A percentile compares a stretch with the other conserved stretches of the same genome.
These are phyloP conservation scores for Patella pellucida DNA, from an alignment of 2,888 invertebrate genomes.

Conservation along the genomic window DNA sequence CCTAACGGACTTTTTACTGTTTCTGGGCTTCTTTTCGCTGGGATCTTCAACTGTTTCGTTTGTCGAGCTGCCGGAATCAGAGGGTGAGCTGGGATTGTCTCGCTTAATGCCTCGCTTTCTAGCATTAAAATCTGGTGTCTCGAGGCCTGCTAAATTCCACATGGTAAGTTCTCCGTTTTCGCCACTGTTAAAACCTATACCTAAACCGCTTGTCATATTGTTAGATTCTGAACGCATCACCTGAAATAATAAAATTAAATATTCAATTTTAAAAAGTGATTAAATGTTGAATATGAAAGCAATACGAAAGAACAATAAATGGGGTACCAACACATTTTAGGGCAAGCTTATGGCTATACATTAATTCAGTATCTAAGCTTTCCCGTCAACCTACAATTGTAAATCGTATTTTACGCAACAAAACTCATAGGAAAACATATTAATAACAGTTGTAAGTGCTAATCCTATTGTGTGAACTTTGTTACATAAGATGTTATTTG, in stretches of 20 bases:
- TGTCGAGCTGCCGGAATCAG: slow-evolving; percentile 64
- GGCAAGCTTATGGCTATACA: too few relatives aligned
- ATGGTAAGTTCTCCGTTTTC: slow-evolving; percentile 46
- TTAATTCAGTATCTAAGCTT: too few relatives aligned
- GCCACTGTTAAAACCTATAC: slow-evolving; percentile 46
- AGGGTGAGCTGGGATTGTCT: slow-evolving; percentile 60
- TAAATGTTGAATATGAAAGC: too few relatives aligned
- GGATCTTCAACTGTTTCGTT: slow-evolving; percentile 52
- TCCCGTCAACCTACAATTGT: too few relatives aligned
- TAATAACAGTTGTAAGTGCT: too few relatives aligned
- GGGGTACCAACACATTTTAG: too few relatives aligned
- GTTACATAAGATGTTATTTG: too few relatives aligned
- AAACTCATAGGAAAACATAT: too few relatives aligned
- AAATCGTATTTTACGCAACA: too few relatives aligned
- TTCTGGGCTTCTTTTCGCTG: slow-evolving; percentile 53
- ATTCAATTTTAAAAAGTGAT: too few relatives aligned
- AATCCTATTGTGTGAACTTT: too few relatives aligned
- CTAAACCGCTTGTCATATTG: slow-evolving; percentile 40
- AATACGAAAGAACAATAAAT: too few relatives aligned
- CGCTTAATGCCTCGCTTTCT: slow-evolving; percentile 43
- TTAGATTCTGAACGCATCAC: slow-evolving; percentile 38
- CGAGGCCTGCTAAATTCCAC: slow-evolving; percentile 47
- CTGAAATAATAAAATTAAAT: slow-evolving; percentile 30
- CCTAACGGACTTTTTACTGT: slow-evolving; percentile 63
- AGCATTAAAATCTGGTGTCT: slow-evolving; percentile 35